These are phyloP conservation scores for Xiphias gladius DNA, from an alignment of 2,113 vertebrate genomes.

Conservation along the genomic window DNA sequence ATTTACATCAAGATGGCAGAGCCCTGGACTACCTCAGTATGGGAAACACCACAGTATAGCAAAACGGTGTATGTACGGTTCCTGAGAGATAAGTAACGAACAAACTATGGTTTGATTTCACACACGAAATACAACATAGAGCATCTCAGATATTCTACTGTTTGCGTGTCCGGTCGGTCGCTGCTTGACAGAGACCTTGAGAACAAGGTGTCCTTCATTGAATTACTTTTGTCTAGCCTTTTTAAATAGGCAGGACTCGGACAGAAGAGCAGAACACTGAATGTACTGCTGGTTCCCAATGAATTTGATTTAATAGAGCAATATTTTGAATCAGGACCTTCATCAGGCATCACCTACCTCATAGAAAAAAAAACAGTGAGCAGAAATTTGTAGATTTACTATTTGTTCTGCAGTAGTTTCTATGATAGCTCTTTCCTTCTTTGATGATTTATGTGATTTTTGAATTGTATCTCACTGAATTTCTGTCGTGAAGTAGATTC, in stretches of 20 bases:
- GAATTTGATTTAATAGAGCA: not conserved
- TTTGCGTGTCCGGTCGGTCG: not conserved
- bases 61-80: not conserved
- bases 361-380: no score
- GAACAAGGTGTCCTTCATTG: not conserved
- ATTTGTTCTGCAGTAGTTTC: not conserved
- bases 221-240: not conserved
- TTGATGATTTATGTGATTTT: not conserved
- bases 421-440: not conserved
- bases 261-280: not conserved
- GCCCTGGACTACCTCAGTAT: not conserved
- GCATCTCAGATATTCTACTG: not conserved
- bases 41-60: not conserved
- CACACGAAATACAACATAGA: not conserved
- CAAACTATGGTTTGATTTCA: not conserved
- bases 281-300: not conserved
- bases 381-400: no score
- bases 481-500: not conserved
- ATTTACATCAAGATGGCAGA: conserved; percentile 8
- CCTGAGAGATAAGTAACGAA: not conserved
- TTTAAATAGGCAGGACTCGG: not conserved
- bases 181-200: not conserved
- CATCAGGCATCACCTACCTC: not conserved
- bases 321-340: no score
- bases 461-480: not conserved